phyloP scores from a whole-genome alignment of 2,888 invertebrate genomes.

The Electrophaes corylata region DNA sequence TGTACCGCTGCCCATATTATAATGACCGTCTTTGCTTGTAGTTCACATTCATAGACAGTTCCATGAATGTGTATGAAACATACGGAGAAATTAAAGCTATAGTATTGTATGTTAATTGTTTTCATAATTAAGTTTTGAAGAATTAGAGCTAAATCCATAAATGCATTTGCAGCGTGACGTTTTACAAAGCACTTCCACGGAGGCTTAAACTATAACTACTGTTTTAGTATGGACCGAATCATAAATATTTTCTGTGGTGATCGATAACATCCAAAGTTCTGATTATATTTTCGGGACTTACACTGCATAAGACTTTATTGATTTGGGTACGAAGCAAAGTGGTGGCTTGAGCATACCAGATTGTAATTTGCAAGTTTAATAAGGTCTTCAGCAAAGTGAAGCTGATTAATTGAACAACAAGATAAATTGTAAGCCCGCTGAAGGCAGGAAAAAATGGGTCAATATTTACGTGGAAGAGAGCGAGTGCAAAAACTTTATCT shows the following conservation, averaged over 20 bases:
- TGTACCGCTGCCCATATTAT: too few relatives aligned
- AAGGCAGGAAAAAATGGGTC: slow-evolving; percentile 48
- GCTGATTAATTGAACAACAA: slow-evolving; percentile 17
- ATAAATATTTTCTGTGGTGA: too few relatives aligned
- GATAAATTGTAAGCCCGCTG: slow-evolving; percentile 26
- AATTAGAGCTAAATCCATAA: too few relatives aligned
- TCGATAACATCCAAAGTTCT: background rate
- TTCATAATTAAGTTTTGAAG: too few relatives aligned
- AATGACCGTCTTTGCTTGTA: too few relatives aligned
- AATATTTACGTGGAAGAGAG: slow-evolving; percentile 47
- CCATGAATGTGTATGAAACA: too few relatives aligned
- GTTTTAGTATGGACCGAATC: background rate
- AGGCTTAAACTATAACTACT: too few relatives aligned
- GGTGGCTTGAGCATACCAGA: slow-evolving; percentile 1
- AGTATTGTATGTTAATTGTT: too few relatives aligned
- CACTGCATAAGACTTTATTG: background rate
- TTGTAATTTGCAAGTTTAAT: slow-evolving; percentile 2
- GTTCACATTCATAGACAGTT: too few relatives aligned
- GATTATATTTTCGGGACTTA: background rate
- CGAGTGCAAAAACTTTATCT: slow-evolving; percentile 45
- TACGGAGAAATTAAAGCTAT: too few relatives aligned
- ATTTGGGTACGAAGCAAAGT: background rate
- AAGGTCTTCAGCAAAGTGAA: slow-evolving; percentile 12
- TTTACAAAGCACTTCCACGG: too few relatives aligned
- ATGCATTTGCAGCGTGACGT: too few relatives aligned